Conservation (phyloP, 1,140 invertebrate species). For the Scaptomyza montana region DNA sequence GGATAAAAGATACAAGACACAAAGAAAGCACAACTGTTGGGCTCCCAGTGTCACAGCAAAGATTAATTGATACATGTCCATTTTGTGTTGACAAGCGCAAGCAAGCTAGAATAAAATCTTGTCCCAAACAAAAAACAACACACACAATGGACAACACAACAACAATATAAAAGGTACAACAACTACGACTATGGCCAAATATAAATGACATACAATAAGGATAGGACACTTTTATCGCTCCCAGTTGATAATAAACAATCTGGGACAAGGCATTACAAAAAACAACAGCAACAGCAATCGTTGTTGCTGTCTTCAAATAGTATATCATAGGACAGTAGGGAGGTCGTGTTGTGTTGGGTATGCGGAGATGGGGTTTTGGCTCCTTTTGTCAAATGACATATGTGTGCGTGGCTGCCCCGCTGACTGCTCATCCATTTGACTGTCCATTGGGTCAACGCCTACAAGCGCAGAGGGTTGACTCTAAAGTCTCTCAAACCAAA, state of each 20-base stretch:
- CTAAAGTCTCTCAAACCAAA: neutral
- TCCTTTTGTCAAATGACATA: conserved; percentile 72
- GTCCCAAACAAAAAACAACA: conserved; percentile 12
- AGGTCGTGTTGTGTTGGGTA: neutral
- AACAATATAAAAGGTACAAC: conserved; percentile 44
- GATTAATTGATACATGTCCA: conserved; percentile 82
- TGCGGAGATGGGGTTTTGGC: neutral
- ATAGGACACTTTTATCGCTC: conserved; percentile 79
- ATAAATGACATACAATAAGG: conserved; percentile 79
- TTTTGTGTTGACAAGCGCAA: conserved; percentile 79
- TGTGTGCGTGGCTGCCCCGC: conserved; percentile 67
- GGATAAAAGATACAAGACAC: conserved; percentile 36
- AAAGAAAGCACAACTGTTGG: conserved; percentile 22
- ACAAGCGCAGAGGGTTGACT: conserved; percentile 20
- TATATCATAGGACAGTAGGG: conserved; percentile 5
- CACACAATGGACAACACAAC: conserved; percentile 44
- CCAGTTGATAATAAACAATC: conserved; percentile 79
- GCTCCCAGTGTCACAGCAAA: conserved; percentile 40
- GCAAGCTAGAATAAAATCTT: conserved; percentile 68
- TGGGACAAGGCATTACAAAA: conserved; percentile 43
- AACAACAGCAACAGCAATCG: conserved; percentile 28
- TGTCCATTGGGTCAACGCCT: conserved; percentile 40
- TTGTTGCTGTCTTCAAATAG: neutral
- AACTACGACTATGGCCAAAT: conserved; percentile 60
- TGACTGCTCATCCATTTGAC: conserved; percentile 77